Evolutionary conservation across 2,797 vertebrate species (phyloP).

Genomic region (Sebastes itinus): DNA sequence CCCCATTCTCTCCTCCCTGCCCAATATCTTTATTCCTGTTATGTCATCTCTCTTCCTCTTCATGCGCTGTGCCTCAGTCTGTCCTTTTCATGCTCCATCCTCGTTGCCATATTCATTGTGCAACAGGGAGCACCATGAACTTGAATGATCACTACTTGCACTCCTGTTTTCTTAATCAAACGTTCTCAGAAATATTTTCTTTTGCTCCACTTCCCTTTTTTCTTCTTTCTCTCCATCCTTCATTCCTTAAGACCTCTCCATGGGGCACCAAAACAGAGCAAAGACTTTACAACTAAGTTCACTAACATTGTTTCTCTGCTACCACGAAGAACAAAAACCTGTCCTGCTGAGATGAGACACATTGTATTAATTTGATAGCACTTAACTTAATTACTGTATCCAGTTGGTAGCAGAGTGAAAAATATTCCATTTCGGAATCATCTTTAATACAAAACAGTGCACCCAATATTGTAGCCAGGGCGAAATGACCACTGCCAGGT

Average conservation of each 20-base stretch:
- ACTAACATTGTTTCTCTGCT: not conserved
- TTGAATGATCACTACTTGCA: not conserved
- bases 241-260: not conserved
- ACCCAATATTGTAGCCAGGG: constrained; percentile 35
- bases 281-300: not conserved
- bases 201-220: not conserved
- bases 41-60: not conserved
- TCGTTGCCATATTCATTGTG: constrained; percentile 3
- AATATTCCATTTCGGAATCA: constrained; percentile 45
- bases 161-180: constrained; percentile 48
- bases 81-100: not conserved
- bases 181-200: not conserved
- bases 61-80: not conserved
- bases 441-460: constrained; percentile 56
- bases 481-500: constrained; percentile 53
- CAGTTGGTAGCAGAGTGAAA: constrained; percentile 25
- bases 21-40: not conserved
- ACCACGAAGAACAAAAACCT: not conserved
- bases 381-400: constrained; percentile 12
- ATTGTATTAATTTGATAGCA: constrained; percentile 38
- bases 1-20: not conserved
- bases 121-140: not conserved
- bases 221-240: not conserved
- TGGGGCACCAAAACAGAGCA: not conserved
- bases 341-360: constrained; percentile 24